Evolutionary conservation across 2,888 invertebrate species (phyloP).

Genomic region (Lomographa bimaculata): DNA sequence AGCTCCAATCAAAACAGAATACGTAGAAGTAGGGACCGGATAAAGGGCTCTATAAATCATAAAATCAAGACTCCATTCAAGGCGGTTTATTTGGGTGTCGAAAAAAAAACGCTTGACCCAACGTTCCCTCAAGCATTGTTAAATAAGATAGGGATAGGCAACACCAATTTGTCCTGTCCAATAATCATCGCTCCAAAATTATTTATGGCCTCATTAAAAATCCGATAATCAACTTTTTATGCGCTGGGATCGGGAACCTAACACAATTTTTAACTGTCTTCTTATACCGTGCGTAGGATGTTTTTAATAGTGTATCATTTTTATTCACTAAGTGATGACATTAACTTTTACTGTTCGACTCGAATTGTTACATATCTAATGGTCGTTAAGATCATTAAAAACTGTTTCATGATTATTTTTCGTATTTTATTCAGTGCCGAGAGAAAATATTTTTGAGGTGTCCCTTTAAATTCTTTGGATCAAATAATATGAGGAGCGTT

Average conservation of each 20-base stretch:
- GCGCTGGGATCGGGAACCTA: conserved; percentile 31
- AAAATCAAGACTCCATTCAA: conserved; percentile 80
- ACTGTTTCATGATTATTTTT: conserved; percentile 40
- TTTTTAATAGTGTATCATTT: conserved; percentile 66
- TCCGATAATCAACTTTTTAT: conserved; percentile 66
- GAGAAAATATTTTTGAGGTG: conserved; percentile 14
- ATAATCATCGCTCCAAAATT: conserved; percentile 67
- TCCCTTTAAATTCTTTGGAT: conserved; percentile 10
- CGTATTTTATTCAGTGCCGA: conserved; percentile 32
- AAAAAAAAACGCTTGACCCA: conserved; percentile 64
- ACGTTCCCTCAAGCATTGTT: conserved; percentile 57
- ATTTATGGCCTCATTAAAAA: conserved; percentile 79
- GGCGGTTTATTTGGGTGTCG: conserved; percentile 66
- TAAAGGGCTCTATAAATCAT: conserved; percentile 81
- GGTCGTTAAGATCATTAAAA: conserved; percentile 41
- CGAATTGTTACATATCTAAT: conserved; percentile 53
- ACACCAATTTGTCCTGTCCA: conserved; percentile 78
- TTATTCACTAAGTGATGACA: conserved; percentile 51
- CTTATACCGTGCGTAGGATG: conserved; percentile 58
- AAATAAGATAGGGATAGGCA: conserved; percentile 55
- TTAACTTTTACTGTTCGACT: conserved; percentile 44
- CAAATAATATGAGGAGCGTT: background rate
- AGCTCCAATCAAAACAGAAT: conserved; percentile 81
- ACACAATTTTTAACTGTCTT: conserved; percentile 39
- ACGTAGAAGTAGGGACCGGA: conserved; percentile 70